These are phyloP conservation scores for Drosophila emarginata DNA, from an alignment of 2,888 invertebrate species.

Conservation along the genomic window DNA sequence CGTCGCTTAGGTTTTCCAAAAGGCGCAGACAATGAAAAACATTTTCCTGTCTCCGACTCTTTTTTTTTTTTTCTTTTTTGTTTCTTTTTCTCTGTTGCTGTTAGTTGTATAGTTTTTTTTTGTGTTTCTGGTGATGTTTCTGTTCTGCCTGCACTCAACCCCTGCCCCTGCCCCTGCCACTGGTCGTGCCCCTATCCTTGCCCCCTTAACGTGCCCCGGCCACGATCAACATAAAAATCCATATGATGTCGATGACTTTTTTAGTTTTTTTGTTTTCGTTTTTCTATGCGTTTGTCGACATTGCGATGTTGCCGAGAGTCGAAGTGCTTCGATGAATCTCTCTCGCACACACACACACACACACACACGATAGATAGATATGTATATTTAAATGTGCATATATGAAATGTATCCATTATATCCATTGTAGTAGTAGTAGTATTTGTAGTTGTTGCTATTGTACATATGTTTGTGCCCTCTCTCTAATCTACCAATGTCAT, in stretches of 20 bases:
- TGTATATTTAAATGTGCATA: constrained; percentile 72
- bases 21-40: constrained; percentile 71
- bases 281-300: constrained; percentile 47
- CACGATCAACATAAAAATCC: constrained; percentile 59
- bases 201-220: constrained; percentile 22
- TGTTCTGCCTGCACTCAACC: constrained; percentile 26
- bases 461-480: too few relatives aligned
- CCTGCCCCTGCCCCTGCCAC: constrained; percentile 14
- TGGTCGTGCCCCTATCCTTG: constrained; percentile 6
- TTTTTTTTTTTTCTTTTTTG: constrained; percentile 21
- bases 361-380: constrained; percentile 22
- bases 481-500: constrained; percentile 77
- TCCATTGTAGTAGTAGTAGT: constrained; percentile 17
- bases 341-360: constrained; percentile 22
- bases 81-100: constrained; percentile 9
- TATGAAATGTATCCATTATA: constrained; percentile 27
- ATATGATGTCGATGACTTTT: constrained; percentile 75
- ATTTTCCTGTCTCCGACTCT: constrained; percentile 65
- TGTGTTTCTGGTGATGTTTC: constrained; percentile 11
- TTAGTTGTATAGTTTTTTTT: constrained; percentile 9
- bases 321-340: constrained; percentile 22
- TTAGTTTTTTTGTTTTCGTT: constrained; percentile 32
- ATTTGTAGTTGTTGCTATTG: constrained; percentile 32
- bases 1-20: constrained; percentile 61
- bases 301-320: constrained; percentile 8